Percentiles rank a stretch among this genome's conserved stretches.
Evolutionary conservation across 2,888 invertebrate genomes (phyloP).

Genomic region (Microctonus aethiopoides): DNA sequence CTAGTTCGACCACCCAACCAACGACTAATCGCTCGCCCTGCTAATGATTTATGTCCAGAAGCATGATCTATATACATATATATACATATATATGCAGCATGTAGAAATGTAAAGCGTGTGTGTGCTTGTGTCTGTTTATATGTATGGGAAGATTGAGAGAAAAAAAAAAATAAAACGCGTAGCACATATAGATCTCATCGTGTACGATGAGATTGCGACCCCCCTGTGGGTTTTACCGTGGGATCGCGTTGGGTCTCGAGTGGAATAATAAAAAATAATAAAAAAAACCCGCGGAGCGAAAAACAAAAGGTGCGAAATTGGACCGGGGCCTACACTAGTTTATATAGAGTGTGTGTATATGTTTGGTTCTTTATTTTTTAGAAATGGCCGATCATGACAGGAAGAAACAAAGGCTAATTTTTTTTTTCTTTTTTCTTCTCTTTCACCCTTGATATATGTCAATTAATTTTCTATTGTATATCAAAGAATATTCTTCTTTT

Average conservation of each 20-base stretch:
- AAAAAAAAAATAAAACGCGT: neutral
- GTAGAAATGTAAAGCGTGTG: constrained; percentile 40
- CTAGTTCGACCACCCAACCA: constrained; percentile 48
- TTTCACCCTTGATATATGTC: neutral
- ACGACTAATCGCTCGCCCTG: constrained; percentile 63
- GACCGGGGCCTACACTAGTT: neutral
- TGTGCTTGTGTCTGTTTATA: neutral
- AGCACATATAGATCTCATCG: constrained; percentile 14
- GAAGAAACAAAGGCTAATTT: constrained; percentile 1
- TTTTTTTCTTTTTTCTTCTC: neutral
- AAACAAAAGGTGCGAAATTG: constrained; percentile 24
- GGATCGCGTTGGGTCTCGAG: constrained; percentile 46
- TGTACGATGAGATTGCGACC: constrained; percentile 48
- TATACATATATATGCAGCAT: constrained; percentile 39
- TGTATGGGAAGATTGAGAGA: neutral
- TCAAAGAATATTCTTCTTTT: neutral
- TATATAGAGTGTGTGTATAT: neutral
- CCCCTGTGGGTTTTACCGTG: constrained; percentile 64
- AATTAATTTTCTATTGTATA: neutral
- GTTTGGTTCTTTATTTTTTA: neutral
- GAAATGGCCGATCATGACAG: neutral
- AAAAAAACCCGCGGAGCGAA: neutral
- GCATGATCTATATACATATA: constrained; percentile 17
- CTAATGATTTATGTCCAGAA: constrained; percentile 64
- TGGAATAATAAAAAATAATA: neutral